Evolutionary conservation across 2,797 vertebrate species (phyloP).

Genomic region (Selene dorsalis): DNA sequence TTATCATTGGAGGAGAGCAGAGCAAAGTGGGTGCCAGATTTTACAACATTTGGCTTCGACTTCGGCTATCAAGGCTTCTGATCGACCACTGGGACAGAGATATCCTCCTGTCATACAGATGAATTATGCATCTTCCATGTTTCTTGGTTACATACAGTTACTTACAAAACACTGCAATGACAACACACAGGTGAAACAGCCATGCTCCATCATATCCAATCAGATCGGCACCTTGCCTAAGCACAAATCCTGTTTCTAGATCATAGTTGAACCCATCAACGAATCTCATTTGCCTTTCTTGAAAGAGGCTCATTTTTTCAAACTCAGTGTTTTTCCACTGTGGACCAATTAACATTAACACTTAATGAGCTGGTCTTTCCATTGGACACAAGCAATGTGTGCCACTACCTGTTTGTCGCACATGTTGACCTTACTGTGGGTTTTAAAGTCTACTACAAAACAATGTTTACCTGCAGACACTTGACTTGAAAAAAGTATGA

Average conservation of each 20-base stretch:
- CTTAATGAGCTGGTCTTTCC: slow-evolving; percentile 36
- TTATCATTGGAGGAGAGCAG: slow-evolving; percentile 9
- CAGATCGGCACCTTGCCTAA: not conserved
- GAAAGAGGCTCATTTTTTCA: not conserved
- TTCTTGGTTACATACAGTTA: not conserved
- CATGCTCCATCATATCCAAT: not conserved
- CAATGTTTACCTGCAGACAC: not conserved
- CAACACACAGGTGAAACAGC: not conserved
- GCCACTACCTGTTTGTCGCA: not conserved
- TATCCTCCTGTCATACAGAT: slow-evolving; percentile 16
- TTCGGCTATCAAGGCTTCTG: slow-evolving; percentile 1
- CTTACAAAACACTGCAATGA: slow-evolving; percentile 2
- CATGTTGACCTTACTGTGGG: not conserved
- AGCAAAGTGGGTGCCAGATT: slow-evolving; percentile 34
- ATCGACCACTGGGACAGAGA: slow-evolving; percentile 4
- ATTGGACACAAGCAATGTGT: not conserved
- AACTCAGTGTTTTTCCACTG: slow-evolving; percentile 20
- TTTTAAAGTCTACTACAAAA: not conserved
- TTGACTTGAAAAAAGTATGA: not conserved
- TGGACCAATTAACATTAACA: slow-evolving; percentile 38
- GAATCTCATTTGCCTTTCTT: not conserved
- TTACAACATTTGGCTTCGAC: slow-evolving; percentile 20
- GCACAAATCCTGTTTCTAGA: not conserved
- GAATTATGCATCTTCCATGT: not conserved
- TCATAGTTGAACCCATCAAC: not conserved